Conservation (phyloP, 2,113 vertebrate genomes). For the Fregata magnificens region DNA sequence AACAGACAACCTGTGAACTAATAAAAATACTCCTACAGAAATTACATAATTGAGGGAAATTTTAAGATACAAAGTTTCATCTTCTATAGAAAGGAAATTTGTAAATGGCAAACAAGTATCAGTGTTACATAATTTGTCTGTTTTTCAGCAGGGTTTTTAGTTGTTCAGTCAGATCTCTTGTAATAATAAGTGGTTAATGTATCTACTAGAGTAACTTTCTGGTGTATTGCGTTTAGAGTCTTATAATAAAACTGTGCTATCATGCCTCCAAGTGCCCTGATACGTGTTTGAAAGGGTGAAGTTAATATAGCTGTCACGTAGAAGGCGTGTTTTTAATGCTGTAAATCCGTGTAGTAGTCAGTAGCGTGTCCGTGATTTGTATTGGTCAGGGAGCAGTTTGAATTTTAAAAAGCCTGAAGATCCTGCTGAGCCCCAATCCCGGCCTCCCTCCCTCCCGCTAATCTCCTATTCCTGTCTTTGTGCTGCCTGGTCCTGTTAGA, state of each 20-base stretch:
- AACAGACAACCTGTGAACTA: not conserved
- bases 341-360: constrained; percentile 80
- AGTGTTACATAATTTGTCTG: not conserved
- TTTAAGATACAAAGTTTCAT: constrained; percentile 34
- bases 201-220: constrained; percentile 58
- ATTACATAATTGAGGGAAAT: not conserved
- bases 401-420: constrained; percentile 84
- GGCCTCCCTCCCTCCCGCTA: constrained; percentile 80
- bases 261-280: not conserved
- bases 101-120: not conserved
- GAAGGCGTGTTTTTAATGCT: constrained; percentile 77
- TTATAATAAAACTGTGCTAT: not conserved
- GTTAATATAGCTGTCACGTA: constrained; percentile 82
- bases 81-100: not conserved
- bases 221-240: not conserved
- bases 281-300: constrained; percentile 70
- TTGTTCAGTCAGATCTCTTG: not conserved
- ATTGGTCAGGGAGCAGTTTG: constrained; percentile 82
- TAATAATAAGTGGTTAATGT: not conserved
- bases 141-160: constrained; percentile 7
- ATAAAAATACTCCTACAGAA: not conserved
- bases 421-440: constrained; percentile 80
- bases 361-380: constrained; percentile 78
- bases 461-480: constrained; percentile 84
- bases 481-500: constrained; percentile 82